Percentiles rank a stretch among this genome's conserved stretches.
Evolutionary conservation across 2,888 invertebrate species (phyloP).

Genomic region (Metopia argyrocephala): DNA sequence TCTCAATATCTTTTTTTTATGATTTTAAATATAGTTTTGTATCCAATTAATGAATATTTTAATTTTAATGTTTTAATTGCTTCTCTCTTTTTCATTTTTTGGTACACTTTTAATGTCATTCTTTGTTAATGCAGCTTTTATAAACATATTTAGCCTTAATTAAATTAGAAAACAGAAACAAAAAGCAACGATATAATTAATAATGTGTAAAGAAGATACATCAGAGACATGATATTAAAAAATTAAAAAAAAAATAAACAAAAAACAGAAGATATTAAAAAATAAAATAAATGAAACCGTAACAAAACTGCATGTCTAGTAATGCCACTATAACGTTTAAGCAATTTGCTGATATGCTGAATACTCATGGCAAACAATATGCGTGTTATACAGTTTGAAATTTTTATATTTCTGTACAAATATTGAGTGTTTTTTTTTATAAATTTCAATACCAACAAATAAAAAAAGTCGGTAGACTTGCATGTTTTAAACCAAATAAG

Average conservation of each 20-base stretch:
- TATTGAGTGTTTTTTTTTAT: constrained; percentile 24
- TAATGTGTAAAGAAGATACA: constrained; percentile 10
- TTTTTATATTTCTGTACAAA: background rate
- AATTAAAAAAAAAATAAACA: background rate
- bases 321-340: constrained; percentile 30
- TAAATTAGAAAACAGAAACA: constrained; percentile 6
- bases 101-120: constrained; percentile 7
- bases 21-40: constrained; percentile 27
- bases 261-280: constrained; percentile 33
- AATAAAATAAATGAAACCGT: constrained; percentile 54
- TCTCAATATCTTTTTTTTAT: background rate
- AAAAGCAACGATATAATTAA: constrained; percentile 6
- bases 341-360: constrained; percentile 16
- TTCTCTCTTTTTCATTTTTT: background rate
- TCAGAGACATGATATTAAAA: background rate
- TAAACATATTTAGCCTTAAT: constrained; percentile 37
- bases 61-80: constrained; percentile 10
- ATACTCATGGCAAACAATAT: constrained; percentile 53
- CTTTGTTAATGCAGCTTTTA: background rate
- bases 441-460: constrained; percentile 25
- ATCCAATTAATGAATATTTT: constrained; percentile 5
- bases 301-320: constrained; percentile 55
- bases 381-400: constrained; percentile 28
- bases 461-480: constrained; percentile 25
- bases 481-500: constrained; percentile 17